Evolutionary conservation across 2,797 vertebrate genomes (phyloP).

Genomic region (Jordanella pulchra): DNA sequence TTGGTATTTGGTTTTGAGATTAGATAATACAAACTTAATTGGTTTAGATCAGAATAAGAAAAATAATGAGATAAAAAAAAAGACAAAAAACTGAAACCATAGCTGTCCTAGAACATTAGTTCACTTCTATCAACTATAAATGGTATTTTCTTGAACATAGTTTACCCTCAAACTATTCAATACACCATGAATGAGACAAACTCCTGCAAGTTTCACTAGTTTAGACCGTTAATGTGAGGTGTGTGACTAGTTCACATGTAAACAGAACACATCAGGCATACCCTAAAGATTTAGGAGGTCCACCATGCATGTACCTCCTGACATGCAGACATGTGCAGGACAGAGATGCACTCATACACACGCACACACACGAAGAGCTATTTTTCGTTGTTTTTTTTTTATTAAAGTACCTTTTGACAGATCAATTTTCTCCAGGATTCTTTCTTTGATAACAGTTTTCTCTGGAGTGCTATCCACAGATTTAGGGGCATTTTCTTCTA

Average conservation of each 20-base stretch:
- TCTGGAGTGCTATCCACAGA: conserved; percentile 83
- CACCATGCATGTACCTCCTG: too few relatives aligned
- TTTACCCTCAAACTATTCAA: conserved; percentile 17
- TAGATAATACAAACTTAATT: neutral
- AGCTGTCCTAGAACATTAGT: neutral
- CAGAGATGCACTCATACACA: too few relatives aligned
- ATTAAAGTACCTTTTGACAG: conserved; percentile 68
- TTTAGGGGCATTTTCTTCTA: conserved; percentile 85
- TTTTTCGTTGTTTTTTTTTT: neutral
- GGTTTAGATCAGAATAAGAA: neutral
- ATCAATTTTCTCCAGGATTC: conserved; percentile 72
- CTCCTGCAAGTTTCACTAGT: neutral
- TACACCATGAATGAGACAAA: neutral
- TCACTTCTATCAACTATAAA: too few relatives aligned
- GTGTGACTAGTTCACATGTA: neutral
- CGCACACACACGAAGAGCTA: too few relatives aligned
- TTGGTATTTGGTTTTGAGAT: neutral
- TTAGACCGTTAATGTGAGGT: neutral
- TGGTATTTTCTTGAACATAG: neutral
- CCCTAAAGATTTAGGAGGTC: neutral
- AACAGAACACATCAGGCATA: neutral
- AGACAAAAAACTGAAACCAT: neutral
- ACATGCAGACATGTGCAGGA: too few relatives aligned
- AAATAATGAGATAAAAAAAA: neutral
- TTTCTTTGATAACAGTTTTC: conserved; percentile 79